Base-by-base conservation (phyloP, 2,797 vertebrate genomes). In the Taeniopygia guttata region DNA sequence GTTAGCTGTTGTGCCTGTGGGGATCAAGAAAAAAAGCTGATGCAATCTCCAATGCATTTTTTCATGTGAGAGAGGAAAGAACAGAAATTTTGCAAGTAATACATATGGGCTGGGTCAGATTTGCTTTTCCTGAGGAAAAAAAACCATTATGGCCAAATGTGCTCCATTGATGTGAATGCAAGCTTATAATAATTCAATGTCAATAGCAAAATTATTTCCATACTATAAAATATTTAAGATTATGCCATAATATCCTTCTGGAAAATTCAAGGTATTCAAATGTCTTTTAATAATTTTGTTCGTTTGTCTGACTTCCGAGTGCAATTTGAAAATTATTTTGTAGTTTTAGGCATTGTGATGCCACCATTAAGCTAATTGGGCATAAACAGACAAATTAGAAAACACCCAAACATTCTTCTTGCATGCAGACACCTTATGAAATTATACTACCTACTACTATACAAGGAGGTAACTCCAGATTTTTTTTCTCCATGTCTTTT, bases 1-100 rank as follows among this genome's bases (percentile, higher is more conserved):
- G 99, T 99, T 56, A 99, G 98, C 96, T 99, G 99, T 86, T 99
- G 99, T 45, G 99, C 99, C 99, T 99, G 97, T 87, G 90, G 87
- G 91, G 94, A 92, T 66, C 94, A 94, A 96, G 68, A 87, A 52
- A 74, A 95, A 87, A 72, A 89, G 29, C 6, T 66, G 51, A 93
- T 80, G 21, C 13, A 66, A 81, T 22, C 49, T 74, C 51, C 27
- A 89, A 22, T 15, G 51, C 16, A n/a, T 74, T 68, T 80, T 54
- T 75, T 87, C 40, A 54, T 18, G n/a, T n/a, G 29, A 81, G 58
- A 72, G 25, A 94, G n/a, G 11, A 34, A 76, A 82, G 45, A 40
- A 46, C 45, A 82, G 51, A 74, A 60, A 45, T 77, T 82, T 79
- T 76, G n/a, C 26, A 32, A 34, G 38, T 62, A 64, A 83, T 48